These are phyloP conservation scores for Dolichotis patagonum DNA, from an alignment of 2,113 vertebrate genomes.

Conservation along the genomic window DNA sequence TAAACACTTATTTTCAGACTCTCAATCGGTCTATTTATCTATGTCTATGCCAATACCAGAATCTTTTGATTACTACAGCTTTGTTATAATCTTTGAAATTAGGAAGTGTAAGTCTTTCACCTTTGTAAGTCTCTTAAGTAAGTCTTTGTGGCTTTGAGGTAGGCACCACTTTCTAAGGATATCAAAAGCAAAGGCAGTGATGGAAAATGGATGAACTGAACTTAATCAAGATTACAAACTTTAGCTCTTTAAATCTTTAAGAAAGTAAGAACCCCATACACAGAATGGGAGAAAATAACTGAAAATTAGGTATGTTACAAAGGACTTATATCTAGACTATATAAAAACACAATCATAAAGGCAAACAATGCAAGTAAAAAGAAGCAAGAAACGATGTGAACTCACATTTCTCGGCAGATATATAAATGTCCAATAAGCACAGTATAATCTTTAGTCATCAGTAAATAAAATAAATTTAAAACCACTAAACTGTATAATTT, in stretches of 20 bases:
- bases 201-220: background rate
- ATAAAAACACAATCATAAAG: background rate
- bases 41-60: background rate
- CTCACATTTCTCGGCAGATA: background rate
- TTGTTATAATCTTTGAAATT: background rate
- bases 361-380: background rate
- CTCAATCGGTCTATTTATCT: background rate
- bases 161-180: background rate
- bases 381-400: background rate
- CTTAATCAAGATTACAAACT: background rate
- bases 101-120: background rate
- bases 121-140: background rate
- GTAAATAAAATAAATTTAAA: background rate
- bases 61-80: background rate
- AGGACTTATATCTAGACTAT: background rate
- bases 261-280: background rate
- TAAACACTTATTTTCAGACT: background rate
- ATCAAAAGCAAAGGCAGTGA: background rate
- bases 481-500: background rate
- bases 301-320: background rate
- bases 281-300: background rate
- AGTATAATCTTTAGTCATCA: background rate
- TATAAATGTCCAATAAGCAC: background rate
- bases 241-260: background rate
- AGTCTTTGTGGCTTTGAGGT: background rate